Evolutionary conservation across 2,113 vertebrate species (phyloP).

Genomic region (Myotis davidii): DNA sequence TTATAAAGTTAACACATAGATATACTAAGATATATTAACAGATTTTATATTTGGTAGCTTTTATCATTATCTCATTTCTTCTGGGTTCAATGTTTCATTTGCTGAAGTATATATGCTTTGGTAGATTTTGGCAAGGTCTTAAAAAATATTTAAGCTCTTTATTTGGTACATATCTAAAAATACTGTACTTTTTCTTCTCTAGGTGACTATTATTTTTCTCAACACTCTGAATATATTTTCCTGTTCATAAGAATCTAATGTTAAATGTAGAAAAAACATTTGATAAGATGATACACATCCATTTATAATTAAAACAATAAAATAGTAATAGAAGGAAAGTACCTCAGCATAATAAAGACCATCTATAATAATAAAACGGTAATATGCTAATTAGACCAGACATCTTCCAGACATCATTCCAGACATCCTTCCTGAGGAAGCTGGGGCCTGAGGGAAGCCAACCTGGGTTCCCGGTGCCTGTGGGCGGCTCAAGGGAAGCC

Average conservation of each 20-base stretch:
- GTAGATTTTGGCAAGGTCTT: neutral
- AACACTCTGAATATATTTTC: neutral
- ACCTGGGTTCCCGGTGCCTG: too few species aligned
- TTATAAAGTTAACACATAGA: neutral
- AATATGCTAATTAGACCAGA: too few species aligned
- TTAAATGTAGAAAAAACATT: neutral
- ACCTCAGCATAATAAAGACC: too few species aligned
- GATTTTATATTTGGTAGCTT: neutral
- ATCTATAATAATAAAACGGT: too few species aligned
- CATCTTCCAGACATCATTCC: too few species aligned
- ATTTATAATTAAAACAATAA: too few species aligned
- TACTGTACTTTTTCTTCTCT: neutral
- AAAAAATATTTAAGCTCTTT: neutral
- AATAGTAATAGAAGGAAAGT: too few species aligned
- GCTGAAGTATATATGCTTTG: neutral
- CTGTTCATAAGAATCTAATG: neutral
- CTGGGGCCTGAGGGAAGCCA: too few species aligned
- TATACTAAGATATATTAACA: neutral
- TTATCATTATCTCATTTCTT: neutral
- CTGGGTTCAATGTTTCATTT: neutral
- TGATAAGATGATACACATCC: too few species aligned
- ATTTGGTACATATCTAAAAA: neutral
- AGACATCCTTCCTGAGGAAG: too few species aligned
- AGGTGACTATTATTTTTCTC: neutral
- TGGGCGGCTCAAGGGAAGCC: too few species aligned